Evolutionary conservation across 2,888 invertebrate genomes (phyloP).

Genomic region (Flabesymbios commensalis): DNA sequence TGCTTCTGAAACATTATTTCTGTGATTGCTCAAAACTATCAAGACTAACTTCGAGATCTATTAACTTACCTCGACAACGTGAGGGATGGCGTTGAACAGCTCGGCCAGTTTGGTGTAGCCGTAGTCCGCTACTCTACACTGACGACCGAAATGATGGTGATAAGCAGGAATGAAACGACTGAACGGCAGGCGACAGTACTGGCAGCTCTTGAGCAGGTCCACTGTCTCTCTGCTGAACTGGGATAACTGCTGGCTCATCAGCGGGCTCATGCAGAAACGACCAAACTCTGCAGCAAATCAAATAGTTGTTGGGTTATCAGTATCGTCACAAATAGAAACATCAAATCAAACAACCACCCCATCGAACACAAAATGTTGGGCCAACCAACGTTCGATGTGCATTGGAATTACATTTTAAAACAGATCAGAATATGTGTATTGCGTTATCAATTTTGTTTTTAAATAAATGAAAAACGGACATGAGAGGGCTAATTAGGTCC

Average conservation of each 20-base stretch:
- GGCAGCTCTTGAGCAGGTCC: constrained; percentile 82
- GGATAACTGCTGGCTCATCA: constrained; percentile 69
- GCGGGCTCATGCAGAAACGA: constrained; percentile 34
- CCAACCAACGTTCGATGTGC: too few relatives aligned
- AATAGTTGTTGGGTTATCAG: neutral
- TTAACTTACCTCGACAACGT: constrained; percentile 68
- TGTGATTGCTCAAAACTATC: too few relatives aligned
- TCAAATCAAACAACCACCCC: neutral
- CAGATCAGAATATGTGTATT: too few relatives aligned
- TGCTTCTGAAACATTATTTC: too few relatives aligned
- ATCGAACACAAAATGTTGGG: too few relatives aligned
- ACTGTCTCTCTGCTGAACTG: constrained; percentile 87
- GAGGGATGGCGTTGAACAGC: constrained; percentile 85
- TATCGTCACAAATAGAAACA: neutral
- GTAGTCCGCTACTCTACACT: constrained; percentile 89
- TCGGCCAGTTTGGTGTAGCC: constrained; percentile 91
- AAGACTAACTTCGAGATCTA: neutral
- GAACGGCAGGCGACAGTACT: constrained; percentile 84
- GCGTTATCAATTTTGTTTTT: too few relatives aligned
- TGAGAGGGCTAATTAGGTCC: too few relatives aligned
- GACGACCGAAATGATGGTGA: constrained; percentile 92
- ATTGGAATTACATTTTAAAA: too few relatives aligned
- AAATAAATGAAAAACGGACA: too few relatives aligned
- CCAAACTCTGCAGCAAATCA: constrained; percentile 25
- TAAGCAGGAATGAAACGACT: constrained; percentile 92